Conservation (phyloP, 2,888 invertebrate species). For the Petrolisthes cinctipes region DNA sequence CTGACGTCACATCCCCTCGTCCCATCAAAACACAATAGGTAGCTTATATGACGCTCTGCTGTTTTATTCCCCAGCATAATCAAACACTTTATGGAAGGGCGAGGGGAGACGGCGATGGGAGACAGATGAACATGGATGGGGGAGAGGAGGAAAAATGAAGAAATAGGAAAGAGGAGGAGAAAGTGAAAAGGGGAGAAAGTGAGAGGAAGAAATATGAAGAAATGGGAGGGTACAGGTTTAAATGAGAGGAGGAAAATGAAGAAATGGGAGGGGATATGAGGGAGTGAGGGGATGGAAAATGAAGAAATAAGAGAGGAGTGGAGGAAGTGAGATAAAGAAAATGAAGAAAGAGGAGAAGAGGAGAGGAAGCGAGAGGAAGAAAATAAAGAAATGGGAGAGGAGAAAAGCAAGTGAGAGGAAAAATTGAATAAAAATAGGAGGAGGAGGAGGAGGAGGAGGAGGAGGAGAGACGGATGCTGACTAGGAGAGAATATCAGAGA, state of each 20-base stretch:
- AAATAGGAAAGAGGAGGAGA: conserved; percentile 11
- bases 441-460: not conserved
- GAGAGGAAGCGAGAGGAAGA: conserved; percentile 10
- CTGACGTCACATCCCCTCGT: not conserved
- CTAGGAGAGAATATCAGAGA: no score
- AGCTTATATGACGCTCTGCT: not conserved
- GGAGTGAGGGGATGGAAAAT: not conserved
- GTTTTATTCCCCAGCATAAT: no score
- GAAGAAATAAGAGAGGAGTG: conserved; percentile 11
- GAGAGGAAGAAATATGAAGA: not conserved
- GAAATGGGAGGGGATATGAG: not conserved
- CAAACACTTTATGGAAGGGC: no score
- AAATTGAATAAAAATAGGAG: not conserved
- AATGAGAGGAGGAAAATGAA: conserved; percentile 6
- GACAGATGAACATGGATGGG: not conserved
- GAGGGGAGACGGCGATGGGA: not conserved
- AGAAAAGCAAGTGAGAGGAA: not conserved
- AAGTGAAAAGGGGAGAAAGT: conserved; percentile 24
- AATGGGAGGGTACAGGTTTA: not conserved
- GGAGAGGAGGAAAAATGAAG: not conserved
- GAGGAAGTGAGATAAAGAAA: not conserved
- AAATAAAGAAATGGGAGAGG: not conserved
- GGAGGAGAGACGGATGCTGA: not conserved
- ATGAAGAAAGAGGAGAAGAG: not conserved
- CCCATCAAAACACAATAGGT: not conserved